phyloP scores from a whole-genome alignment of 1,140 invertebrate genomes.

The Wiebesia pumilae region DNA sequence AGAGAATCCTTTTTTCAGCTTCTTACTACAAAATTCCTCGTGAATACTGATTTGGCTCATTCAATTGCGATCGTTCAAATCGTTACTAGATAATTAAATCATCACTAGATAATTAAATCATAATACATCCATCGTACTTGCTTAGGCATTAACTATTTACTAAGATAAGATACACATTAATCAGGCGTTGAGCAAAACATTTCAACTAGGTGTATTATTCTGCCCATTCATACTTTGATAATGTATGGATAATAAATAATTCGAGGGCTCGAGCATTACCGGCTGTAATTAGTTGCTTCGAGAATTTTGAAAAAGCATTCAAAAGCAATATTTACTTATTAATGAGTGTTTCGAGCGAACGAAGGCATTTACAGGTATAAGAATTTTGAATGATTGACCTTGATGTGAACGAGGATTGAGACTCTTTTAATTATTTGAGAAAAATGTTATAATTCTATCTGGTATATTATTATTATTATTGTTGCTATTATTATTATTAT shows the following conservation, averaged over 20 bases:
- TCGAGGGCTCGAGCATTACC: background rate
- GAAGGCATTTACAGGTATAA: too few species aligned
- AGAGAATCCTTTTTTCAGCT: background rate
- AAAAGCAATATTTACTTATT: too few species aligned
- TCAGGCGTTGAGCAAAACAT: background rate
- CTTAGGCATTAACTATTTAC: slow-evolving; percentile 19
- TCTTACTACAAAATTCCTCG: background rate
- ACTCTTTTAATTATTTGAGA: too few species aligned
- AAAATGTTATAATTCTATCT: too few species aligned
- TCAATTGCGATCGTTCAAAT: background rate
- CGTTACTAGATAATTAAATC: too few species aligned
- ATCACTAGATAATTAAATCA: background rate
- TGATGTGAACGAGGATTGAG: too few species aligned
- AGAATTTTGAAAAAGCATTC: too few species aligned
- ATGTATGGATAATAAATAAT: background rate
- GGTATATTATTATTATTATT: too few species aligned
- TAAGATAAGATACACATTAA: slow-evolving; percentile 13
- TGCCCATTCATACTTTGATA: background rate
- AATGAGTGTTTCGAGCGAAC: too few species aligned
- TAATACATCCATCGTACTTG: background rate
- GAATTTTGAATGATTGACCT: too few species aligned
- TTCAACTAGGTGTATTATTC: background rate
- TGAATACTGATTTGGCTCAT: background rate
- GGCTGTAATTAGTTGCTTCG: too few species aligned
- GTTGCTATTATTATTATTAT: too few species aligned